Evolutionary conservation across 2,113 vertebrate species (phyloP), one percentile per base, ranked within the genome.

Genomic region (Phyllostomus discolor): DNA sequence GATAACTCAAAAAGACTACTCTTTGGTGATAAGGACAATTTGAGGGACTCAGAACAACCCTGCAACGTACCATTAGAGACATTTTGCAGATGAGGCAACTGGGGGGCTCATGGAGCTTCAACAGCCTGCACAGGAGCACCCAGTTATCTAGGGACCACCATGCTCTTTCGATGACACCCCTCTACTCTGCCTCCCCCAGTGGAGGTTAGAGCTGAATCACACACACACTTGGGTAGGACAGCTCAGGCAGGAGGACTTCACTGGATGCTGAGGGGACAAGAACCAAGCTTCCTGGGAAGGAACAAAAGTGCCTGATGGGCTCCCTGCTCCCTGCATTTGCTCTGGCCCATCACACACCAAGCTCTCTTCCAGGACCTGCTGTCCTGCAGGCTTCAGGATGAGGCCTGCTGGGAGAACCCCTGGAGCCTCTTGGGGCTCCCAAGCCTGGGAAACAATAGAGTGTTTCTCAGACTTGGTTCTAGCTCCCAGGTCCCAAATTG

Each of bases 151-250:
- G 75, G 62, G 33, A 73, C 48, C 16, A 26, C 12, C 1, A 3
- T 26, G 82, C 38, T 33, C 73, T 80, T 83, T 46, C 17, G n/a
- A 1, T 0, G 1, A 12, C 2, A 0, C 14, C 38, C 8, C 22
- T 8, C 15, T 46, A 3, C 28, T 80, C 43, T 79, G 14, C 33
- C 26, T 6, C 26, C 26, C 54, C 54, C n/a, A 54, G 17, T 17
- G 59, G 48, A 92, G 67, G 22, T 35, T 12, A 79, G 38, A 70
- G 35, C n/a, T 20, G 10, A 35, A 31, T 72, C 33, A 12, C 43
- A n/a, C 0, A 16, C 33, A n/a, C 0, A 16, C 33, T 0, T 7
- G 22, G 28, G 43, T 43, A 2, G 2, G 33, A 78, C 7, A 33
- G 52, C 35, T 22, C 62, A n/a, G 57, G 57, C 14, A 41, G 46